These are phyloP conservation scores for Heliothis virescens DNA, from an alignment of 1,140 invertebrate species.

Conservation along the genomic window DNA sequence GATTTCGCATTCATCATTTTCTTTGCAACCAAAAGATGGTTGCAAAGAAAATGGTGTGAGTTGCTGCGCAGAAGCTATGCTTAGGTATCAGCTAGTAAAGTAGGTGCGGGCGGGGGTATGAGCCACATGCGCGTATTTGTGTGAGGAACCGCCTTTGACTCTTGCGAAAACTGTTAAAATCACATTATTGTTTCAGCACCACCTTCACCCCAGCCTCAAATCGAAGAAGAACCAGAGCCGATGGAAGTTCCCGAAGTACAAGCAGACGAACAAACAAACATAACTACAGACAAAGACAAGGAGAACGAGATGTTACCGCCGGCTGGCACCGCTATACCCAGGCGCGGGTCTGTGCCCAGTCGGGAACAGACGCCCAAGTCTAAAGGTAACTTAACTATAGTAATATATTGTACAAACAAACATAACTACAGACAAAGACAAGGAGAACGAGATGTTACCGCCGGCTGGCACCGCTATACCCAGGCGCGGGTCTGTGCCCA, in stretches of 20 bases:
- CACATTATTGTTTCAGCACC: slow-evolving; percentile 57
- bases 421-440: slow-evolving; percentile 54
- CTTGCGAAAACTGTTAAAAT: too few relatives aligned
- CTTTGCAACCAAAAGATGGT: too few relatives aligned
- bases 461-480: slow-evolving; percentile 50
- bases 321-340: slow-evolving; percentile 17
- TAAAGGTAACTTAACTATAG: too few relatives aligned
- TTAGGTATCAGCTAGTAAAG: too few relatives aligned
- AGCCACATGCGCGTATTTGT: too few relatives aligned
- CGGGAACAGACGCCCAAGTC: slow-evolving; percentile 68
- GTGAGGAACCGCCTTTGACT: too few relatives aligned
- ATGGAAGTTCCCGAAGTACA: background rate
- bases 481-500: slow-evolving; percentile 55
- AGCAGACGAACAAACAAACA: slow-evolving; percentile 17
- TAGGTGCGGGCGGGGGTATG: too few relatives aligned
- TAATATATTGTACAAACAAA: too few relatives aligned
- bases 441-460: slow-evolving; percentile 71
- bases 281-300: slow-evolving; percentile 58
- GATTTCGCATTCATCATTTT: too few relatives aligned
- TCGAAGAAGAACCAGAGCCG: slow-evolving; percentile 3
- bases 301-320: slow-evolving; percentile 73
- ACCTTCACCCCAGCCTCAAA: slow-evolving; percentile 52
- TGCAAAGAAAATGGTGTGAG: too few relatives aligned
- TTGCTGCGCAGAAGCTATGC: too few relatives aligned
- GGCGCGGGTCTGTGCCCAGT: slow-evolving; percentile 57